Percentiles rank a stretch among this genome's conserved stretches.
Evolutionary conservation across 2,113 vertebrate genomes (phyloP).

Genomic region (Pachypanchax playfairii): DNA sequence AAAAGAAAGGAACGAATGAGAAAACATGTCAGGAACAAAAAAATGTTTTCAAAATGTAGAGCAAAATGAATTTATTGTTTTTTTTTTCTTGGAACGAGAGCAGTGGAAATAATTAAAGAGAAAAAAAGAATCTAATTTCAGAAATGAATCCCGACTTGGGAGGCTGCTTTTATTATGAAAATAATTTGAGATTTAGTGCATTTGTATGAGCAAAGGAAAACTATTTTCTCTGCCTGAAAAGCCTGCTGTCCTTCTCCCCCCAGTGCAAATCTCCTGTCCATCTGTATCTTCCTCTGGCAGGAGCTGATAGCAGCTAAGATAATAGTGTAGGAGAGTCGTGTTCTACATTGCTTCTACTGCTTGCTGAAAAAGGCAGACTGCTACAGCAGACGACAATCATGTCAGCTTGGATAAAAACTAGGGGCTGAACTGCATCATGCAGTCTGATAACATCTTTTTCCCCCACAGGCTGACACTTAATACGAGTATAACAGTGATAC

Average conservation of each 20-base stretch:
- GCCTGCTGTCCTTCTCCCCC: conserved; percentile 19
- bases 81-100: neutral
- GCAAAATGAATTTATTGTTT: neutral
- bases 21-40: neutral
- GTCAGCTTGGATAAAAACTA: conserved; percentile 48
- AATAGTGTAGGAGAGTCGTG: conserved; percentile 45
- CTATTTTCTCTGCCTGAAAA: conserved; percentile 2
- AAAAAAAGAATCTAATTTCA: neutral
- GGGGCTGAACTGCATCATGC: conserved; percentile 36
- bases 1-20: neutral
- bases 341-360: conserved; percentile 49
- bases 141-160: neutral
- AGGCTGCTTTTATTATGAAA: neutral
- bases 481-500: conserved; percentile 12
- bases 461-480: conserved; percentile 36
- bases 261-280: conserved; percentile 50
- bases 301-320: conserved; percentile 60
- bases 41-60: neutral
- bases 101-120: neutral
- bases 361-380: conserved; percentile 57
- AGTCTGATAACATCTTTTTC: conserved; percentile 35
- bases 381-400: conserved; percentile 48
- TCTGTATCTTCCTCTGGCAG: conserved; percentile 55
- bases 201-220: neutral
- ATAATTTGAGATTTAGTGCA: neutral